phyloP scores from a whole-genome alignment of 2,888 invertebrate species.

The Eristalis intricaria region DNA sequence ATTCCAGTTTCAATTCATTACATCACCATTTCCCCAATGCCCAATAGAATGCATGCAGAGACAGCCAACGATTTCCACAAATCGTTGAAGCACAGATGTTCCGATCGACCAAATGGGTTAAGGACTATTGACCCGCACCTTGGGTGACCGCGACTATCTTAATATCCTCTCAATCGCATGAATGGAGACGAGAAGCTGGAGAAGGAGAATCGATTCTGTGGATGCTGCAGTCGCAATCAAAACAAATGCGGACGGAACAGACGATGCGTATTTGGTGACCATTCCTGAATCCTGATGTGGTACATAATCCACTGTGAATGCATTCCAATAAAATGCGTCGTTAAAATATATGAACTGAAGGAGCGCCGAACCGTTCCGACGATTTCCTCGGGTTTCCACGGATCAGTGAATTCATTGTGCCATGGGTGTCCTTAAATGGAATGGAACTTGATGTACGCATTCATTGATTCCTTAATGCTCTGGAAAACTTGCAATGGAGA shows the following conservation, averaged over 20 bases:
- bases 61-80: background rate
- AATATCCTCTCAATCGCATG: background rate
- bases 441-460: too few species aligned
- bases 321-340: conserved; percentile 38
- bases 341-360: conserved; percentile 40
- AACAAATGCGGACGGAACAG: background rate
- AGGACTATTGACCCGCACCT: background rate
- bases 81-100: background rate
- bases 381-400: background rate
- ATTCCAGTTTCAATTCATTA: too few species aligned
- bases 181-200: background rate
- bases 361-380: background rate
- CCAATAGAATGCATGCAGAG: background rate
- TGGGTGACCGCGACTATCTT: background rate
- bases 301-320: conserved; percentile 33
- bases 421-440: background rate
- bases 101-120: background rate
- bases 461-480: too few species aligned
- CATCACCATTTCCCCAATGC: background rate
- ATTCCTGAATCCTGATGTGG: background rate
- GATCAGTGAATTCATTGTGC: background rate
- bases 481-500: too few species aligned
- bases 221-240: background rate
- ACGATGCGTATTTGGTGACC: background rate
- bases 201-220: background rate